These are phyloP conservation scores for Rhea americana DNA, from an alignment of 2,113 vertebrate species.

Conservation along the genomic window DNA sequence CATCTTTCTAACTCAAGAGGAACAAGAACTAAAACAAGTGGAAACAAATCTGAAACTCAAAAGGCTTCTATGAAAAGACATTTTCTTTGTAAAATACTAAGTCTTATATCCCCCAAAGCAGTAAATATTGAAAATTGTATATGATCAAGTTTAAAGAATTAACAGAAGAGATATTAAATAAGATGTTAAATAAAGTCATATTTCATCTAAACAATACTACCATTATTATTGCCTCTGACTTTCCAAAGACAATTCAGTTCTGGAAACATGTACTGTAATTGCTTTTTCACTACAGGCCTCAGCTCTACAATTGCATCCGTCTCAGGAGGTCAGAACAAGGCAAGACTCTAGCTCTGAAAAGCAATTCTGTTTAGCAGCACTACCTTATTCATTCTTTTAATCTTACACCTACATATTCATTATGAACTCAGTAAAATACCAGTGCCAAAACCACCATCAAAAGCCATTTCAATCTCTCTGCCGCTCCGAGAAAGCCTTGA, in stretches of 20 bases:
- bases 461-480: background rate
- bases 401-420: conserved; percentile 68
- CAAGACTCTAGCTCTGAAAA: conserved; percentile 4
- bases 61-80: background rate
- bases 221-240: conserved; percentile 43
- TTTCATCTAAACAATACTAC: conserved; percentile 18
- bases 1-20: background rate
- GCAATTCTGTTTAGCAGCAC: background rate
- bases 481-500: background rate
- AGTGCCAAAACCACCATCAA: background rate
- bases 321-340: conserved; percentile 71
- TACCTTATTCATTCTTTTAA: conserved; percentile 62
- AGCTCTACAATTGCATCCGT: conserved; percentile 37
- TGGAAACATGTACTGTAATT: conserved; percentile 16
- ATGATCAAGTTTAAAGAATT: background rate
- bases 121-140: background rate
- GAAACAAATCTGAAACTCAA: background rate
- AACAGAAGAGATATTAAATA: background rate
- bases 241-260: conserved; percentile 37
- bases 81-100: background rate
- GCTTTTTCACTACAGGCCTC: conserved; percentile 20
- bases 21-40: accelerated
- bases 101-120: background rate
- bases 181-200: background rate
- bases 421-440: background rate